A percentile compares a stretch with the other conserved stretches of the same genome.
These are phyloP conservation scores for Invenusta paracnida DNA, from an alignment of 2,888 invertebrate species.

Conservation along the genomic window DNA sequence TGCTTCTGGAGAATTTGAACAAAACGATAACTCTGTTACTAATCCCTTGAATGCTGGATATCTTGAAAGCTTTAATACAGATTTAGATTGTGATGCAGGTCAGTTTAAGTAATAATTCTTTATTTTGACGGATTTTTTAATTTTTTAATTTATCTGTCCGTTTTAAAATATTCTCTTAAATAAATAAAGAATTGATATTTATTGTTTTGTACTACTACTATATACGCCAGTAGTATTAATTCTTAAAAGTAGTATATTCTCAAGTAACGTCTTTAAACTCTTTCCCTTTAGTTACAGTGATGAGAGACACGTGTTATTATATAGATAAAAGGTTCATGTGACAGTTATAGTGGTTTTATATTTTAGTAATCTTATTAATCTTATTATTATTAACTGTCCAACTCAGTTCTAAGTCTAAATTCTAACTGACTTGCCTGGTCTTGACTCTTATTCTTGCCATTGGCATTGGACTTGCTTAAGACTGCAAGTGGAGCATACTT, in stretches of 20 bases:
- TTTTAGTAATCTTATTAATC: no score
- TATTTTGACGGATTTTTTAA: background rate
- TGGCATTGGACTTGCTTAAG: no score
- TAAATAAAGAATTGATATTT: background rate
- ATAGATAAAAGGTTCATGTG: no score
- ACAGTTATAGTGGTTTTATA: no score
- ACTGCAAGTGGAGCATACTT: no score
- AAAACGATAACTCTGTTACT: background rate
- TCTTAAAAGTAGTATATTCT: background rate
- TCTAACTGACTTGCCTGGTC: no score
- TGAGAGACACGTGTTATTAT: no score
- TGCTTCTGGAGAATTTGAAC: background rate
- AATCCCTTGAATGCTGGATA: background rate
- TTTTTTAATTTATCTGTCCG: background rate
- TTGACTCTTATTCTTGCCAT: no score
- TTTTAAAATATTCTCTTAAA: background rate
- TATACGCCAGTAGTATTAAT: background rate
- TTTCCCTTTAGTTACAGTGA: no score
- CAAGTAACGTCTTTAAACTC: background rate
- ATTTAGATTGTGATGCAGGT: background rate
- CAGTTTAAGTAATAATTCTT: background rate
- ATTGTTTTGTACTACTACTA: background rate
- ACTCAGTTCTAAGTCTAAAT: no score
- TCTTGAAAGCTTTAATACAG: background rate
- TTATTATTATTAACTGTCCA: no score